These are phyloP conservation scores for Cariama cristata DNA, from an alignment of 2,113 vertebrate species.

Conservation along the genomic window DNA sequence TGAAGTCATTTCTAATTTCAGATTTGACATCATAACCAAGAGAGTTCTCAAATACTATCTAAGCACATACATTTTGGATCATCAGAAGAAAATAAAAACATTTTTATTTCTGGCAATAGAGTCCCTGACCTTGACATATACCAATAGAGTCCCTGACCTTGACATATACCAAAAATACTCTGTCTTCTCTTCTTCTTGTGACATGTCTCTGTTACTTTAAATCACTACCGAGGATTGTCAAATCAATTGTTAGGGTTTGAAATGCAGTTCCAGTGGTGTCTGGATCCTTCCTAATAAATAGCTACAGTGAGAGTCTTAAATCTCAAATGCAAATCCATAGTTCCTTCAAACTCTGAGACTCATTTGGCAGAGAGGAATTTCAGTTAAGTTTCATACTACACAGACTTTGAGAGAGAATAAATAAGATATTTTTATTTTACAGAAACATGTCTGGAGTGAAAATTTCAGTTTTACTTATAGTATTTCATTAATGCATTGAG, in stretches of 20 bases:
- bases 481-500: not conserved
- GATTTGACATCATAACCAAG: not conserved
- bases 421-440: not conserved
- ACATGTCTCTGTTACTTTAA: not conserved
- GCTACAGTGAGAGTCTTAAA: not conserved
- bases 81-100: not conserved
- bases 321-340: not conserved
- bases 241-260: not conserved
- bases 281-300: not conserved
- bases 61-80: not conserved
- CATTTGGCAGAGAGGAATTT: not conserved
- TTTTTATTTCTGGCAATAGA: not conserved
- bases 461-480: not conserved
- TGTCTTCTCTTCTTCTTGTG: not conserved
- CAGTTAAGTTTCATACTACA: not conserved
- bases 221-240: not conserved
- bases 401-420: not conserved
- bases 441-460: not conserved
- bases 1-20: not conserved
- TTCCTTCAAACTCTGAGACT: not conserved
- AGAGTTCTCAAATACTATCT: not conserved
- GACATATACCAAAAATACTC: not conserved
- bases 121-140: not conserved
- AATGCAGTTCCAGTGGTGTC: not conserved
- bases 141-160: too few species aligned